Percentiles rank a stretch among this genome's conserved stretches.
These are phyloP conservation scores for Marmota monax DNA, from an alignment of 2,113 vertebrate genomes.

Conservation along the genomic window DNA sequence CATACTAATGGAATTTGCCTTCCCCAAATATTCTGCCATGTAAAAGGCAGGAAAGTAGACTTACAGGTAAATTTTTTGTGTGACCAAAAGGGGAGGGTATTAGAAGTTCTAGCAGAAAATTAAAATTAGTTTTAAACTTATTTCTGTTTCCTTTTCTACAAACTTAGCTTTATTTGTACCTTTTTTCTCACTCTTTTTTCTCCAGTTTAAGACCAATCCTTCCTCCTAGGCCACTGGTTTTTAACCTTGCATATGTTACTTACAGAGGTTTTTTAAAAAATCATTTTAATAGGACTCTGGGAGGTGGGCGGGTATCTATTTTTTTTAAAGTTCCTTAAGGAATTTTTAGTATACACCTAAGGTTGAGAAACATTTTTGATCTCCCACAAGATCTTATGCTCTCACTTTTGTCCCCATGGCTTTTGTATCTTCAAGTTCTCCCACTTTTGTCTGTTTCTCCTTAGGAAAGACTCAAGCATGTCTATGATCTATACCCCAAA, in stretches of 20 bases:
- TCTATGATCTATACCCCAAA: not conserved
- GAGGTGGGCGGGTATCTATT: not conserved
- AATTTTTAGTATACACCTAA: not conserved
- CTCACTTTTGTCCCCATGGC: not conserved
- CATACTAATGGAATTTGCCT: not conserved
- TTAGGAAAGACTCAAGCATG: not conserved
- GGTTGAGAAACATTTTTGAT: not conserved
- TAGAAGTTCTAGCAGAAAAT: not conserved
- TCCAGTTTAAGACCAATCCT: not conserved
- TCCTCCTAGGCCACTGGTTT: not conserved
- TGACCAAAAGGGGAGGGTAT: not conserved
- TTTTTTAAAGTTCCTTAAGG: not conserved
- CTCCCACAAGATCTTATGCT: not conserved
- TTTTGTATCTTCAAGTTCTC: not conserved
- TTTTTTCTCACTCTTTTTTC: slow-evolving; percentile 18
- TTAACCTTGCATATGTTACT: not conserved
- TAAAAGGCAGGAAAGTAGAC: not conserved
- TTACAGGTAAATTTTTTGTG: not conserved
- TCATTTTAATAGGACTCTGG: not conserved
- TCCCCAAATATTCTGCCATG: not conserved
- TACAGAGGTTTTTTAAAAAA: not conserved
- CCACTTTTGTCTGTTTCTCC: not conserved
- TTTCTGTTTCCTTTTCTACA: not conserved
- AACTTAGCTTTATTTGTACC: not conserved
- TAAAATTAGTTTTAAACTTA: not conserved